Base-by-base conservation (phyloP, 2,888 invertebrate species). In the Microctonus hyperodae region DNA sequence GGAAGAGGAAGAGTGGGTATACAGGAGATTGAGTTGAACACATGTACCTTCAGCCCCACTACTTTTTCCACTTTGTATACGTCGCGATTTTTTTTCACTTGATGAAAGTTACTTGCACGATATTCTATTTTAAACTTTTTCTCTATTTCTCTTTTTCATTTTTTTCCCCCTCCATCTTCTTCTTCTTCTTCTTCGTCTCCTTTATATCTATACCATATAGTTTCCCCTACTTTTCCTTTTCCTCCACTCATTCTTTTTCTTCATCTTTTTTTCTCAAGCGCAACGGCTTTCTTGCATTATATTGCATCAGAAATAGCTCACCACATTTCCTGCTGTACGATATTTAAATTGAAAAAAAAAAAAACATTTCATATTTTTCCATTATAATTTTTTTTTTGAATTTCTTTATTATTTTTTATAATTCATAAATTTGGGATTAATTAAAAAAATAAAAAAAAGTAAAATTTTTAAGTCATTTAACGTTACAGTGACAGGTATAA, bases 401-500 rank as follows among this genome's bases (percentile, higher is more conserved):
- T n/a, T 28, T 28, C 28, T 28, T 28, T 28, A 5, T 28, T 28
- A 28, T 28, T 7, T 28, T 7, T 28, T 7, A 7, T 5, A 28
- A 5, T 28, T 28, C 28, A 28, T 28, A 3, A 28, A 28, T 28
- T 28, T 7, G 3, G 28, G 7, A 7, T 28, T 16, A 9, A 44
- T 44, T n/a, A 6, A 44, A 16, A 44, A 16, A 7, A 7, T 20
- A 16, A n/a, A 59, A 56, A 62, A 44, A 62, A 25, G 37, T 35
- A 56, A 9, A 50, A 37, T 16, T 44, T 44, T 44, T 20, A 16
- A 44, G 44, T 58, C 33, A 33, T 56, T 59, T 35, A 56, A 23
- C 56, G 44, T 66, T 58, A 57, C 57, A 66, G 53, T 66, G 33
- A 66, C 66, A 61, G 16, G 44, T n/a, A 48, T 25, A 37, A 40